Base-by-base conservation (phyloP, 2,888 invertebrate genomes). In the Hydriomena furcata region DNA sequence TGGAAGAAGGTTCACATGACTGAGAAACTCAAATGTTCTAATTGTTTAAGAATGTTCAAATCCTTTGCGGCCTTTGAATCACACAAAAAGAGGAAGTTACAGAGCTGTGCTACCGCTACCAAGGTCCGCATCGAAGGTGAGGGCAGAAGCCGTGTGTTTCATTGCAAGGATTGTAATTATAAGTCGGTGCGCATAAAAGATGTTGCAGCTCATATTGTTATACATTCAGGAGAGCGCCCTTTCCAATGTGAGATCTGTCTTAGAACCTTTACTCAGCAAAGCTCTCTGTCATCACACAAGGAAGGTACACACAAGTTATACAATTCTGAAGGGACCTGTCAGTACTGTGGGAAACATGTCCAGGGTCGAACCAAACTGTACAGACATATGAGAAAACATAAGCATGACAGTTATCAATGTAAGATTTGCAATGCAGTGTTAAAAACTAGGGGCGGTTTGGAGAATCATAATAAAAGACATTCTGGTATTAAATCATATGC, bases 301-400 rank as follows among this genome's bases (percentile, higher is more conserved):
- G 86, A 87, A 57, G 23, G 50, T 0, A 53, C 56, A 0, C 88
- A 88, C 42, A 71, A 79, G 7, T 60, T 71, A 0, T 77, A 68
- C 25, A 58, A 57, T 28, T 48, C 66, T 1, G 76, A 81, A 60
- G 64, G 72, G 2, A 82, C 82, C 1, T 88, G 88, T 47, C 76
- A 82, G 4, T 70, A 67, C 11, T 88, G 88, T 34, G 88, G 88
- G 0, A 84, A 84, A 62, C 53, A 63, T 31, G 45, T 86, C 0
- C 70, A 65, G 52, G 84, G 86, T 0, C 73, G 84, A 0, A 58
- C 52, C 5, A 67, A 58, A 48, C 66, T 76, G 0, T 81, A 83
- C 24, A 66, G 70, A 11, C 88, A 88, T 36, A 58, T 86, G 21
- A 66, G 58, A 57, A 48, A 42, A 1, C 87, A 88, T 23, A 63